phyloP scores from a whole-genome alignment of 2,888 invertebrate genomes.

The Clusia tigrina region DNA sequence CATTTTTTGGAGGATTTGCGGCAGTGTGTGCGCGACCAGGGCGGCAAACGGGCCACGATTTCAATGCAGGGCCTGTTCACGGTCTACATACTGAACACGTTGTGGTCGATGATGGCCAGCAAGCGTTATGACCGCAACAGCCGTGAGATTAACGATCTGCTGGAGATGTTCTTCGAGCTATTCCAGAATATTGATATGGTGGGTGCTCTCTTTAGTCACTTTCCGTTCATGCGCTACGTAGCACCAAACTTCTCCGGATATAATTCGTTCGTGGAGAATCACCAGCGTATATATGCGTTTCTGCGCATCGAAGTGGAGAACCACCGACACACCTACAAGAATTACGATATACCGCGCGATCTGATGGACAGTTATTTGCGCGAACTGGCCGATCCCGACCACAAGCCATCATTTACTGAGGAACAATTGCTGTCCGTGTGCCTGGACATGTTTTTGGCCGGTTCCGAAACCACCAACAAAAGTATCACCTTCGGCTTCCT shows the following conservation, averaged over 20 bases:
- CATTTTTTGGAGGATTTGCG: constrained; percentile 69
- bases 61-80: constrained; percentile 79
- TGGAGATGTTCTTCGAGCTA: constrained; percentile 74
- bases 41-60: constrained; percentile 66
- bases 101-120: constrained; percentile 87
- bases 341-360: constrained; percentile 73
- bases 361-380: constrained; percentile 84
- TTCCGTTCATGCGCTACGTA: constrained; percentile 75
- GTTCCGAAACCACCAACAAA: constrained; percentile 85
- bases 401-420: constrained; percentile 71
- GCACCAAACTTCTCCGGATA: constrained; percentile 82
- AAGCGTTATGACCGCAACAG: constrained; percentile 76
- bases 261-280: constrained; percentile 75
- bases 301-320: constrained; percentile 74
- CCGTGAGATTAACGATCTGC: constrained; percentile 72
- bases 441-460: constrained; percentile 87
- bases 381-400: constrained; percentile 70
- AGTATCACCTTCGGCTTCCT: constrained; percentile 80
- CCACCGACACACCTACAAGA: constrained; percentile 72
- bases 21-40: constrained; percentile 58
- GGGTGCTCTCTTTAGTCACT: constrained; percentile 81
- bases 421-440: constrained; percentile 81
- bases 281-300: constrained; percentile 77
- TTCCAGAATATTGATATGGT: constrained; percentile 82
- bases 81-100: constrained; percentile 78